Evolutionary conservation across 2,888 invertebrate species (phyloP).

Genomic region (Sphaerophoria rueppellii): DNA sequence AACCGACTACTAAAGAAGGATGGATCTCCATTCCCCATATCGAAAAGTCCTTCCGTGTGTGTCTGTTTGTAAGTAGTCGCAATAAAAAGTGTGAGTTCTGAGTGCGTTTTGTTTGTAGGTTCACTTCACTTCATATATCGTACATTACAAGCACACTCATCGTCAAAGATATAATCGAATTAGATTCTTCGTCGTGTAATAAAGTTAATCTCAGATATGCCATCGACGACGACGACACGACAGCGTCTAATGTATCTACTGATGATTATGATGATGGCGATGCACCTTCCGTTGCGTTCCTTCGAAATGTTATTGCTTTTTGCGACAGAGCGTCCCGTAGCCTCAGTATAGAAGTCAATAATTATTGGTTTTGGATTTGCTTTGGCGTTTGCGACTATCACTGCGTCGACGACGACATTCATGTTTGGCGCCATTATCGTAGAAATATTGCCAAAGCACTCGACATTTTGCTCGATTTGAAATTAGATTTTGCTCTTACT

Average conservation of each 20-base stretch:
- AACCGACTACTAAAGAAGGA: constrained; percentile 15
- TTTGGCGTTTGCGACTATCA: constrained; percentile 37
- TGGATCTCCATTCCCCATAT: constrained; percentile 1
- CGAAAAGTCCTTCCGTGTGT: not conserved
- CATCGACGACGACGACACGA: constrained; percentile 11
- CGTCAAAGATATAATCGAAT: constrained; percentile 60
- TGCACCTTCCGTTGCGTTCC: constrained; percentile 59
- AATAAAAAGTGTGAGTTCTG: constrained; percentile 19
- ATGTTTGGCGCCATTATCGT: constrained; percentile 72
- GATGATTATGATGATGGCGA: constrained; percentile 33
- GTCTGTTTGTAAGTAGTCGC: not conserved
- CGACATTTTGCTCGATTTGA: constrained; percentile 63
- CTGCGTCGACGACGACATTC: constrained; percentile 25
- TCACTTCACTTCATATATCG: not conserved
- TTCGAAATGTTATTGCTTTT: not conserved
- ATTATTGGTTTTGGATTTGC: constrained; percentile 2
- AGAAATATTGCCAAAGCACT: constrained; percentile 67
- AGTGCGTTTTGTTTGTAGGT: constrained; percentile 22
- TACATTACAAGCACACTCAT: constrained; percentile 43
- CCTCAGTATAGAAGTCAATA: not conserved
- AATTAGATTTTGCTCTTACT: constrained; percentile 71
- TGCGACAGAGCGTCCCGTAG: not conserved
- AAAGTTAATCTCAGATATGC: constrained; percentile 65
- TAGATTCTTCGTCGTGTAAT: constrained; percentile 72
- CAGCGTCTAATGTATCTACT: constrained; percentile 52